Base-by-base conservation (phyloP, 2,113 vertebrate genomes). In the Pygathrix nemaeus region DNA sequence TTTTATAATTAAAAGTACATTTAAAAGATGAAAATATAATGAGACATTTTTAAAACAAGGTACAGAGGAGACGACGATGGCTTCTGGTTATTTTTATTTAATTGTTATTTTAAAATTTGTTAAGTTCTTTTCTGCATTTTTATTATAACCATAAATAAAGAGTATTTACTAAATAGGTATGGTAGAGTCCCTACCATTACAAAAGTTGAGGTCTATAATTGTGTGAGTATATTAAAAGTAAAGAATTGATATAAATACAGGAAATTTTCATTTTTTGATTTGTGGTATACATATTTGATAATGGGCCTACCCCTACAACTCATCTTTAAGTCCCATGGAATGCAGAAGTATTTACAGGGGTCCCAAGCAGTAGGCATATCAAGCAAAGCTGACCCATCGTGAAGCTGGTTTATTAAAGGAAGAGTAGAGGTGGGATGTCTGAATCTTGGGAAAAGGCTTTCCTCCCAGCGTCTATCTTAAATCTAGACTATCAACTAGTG, bases 21-120 rank as follows among this genome's bases (percentile, higher is more conserved):
- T 84, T 78, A 82, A 73, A 91, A 17, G 86, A 76, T 55, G 7
- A 88, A 94, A 87, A 79, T 68, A 90, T 82, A 95, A 88, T 52
- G 17, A 66, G n/a, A 82, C 18, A 73, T 72, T 88, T 97, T 6
- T 91, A 18, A 21, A 64, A 75, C 12, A 93, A 96, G 38, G 4
- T 64, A 85, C 32, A 88, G 27, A 90, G 20, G 16, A 40, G 12
- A 93, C 85, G 21, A 61, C 8, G 80, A 64, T 57, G 12, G 32
- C 6, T 79, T 3, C 11, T 52, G 30, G 6, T 95, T 88, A 66
- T 66, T 94, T 90, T 97, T 85, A 76, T 85, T 94, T 82, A 73
- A 93, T 32, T 32, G 16, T 66, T 79, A 86, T 45, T 87, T 86
- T 48, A 68, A 90, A 84, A 48, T 23, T 43, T 73, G 35, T 61